phyloP scores from a whole-genome alignment of 2,888 invertebrate genomes.

The Xiphydria camelus region DNA sequence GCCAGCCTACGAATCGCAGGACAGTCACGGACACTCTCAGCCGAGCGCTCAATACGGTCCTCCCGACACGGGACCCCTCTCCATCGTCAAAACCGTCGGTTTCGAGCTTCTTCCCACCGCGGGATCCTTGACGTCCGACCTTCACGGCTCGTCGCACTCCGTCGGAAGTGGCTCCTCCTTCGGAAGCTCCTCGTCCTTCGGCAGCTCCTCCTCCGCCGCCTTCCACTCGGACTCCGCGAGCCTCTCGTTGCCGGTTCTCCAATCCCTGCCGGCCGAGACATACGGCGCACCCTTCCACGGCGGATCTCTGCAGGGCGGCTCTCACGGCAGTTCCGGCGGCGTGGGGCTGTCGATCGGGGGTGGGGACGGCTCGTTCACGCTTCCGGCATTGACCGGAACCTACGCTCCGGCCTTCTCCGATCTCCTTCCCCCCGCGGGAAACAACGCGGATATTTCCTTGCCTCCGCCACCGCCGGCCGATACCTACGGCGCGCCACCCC shows the following conservation, averaged over 20 bases:
- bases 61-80: slow-evolving; percentile 27
- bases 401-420: neutral
- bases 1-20: slow-evolving; percentile 49
- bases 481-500: slow-evolving; percentile 42
- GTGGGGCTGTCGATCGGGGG: too few species aligned
- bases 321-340: slow-evolving; percentile 1
- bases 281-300: slow-evolving; percentile 1
- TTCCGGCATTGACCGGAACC: too few species aligned
- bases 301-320: slow-evolving; percentile 2
- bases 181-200: neutral
- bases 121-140: slow-evolving; percentile 4
- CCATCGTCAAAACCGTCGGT: slow-evolving; percentile 58
- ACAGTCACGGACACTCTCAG: slow-evolving; percentile 22
- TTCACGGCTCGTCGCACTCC: slow-evolving; percentile 4
- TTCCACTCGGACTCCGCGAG: slow-evolving; percentile 2
- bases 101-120: slow-evolving; percentile 46
- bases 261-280: slow-evolving; percentile 1
- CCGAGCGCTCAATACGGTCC: slow-evolving; percentile 22
- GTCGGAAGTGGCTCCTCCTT: slow-evolving; percentile 5
- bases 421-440: too few species aligned
- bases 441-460: neutral
- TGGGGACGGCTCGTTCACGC: too few species aligned
- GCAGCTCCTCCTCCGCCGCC: slow-evolving; percentile 19
- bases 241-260: neutral
- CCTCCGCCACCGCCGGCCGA: slow-evolving; percentile 24